Base-by-base conservation (phyloP, 2,888 invertebrate genomes). In the Gortyna flavago region DNA sequence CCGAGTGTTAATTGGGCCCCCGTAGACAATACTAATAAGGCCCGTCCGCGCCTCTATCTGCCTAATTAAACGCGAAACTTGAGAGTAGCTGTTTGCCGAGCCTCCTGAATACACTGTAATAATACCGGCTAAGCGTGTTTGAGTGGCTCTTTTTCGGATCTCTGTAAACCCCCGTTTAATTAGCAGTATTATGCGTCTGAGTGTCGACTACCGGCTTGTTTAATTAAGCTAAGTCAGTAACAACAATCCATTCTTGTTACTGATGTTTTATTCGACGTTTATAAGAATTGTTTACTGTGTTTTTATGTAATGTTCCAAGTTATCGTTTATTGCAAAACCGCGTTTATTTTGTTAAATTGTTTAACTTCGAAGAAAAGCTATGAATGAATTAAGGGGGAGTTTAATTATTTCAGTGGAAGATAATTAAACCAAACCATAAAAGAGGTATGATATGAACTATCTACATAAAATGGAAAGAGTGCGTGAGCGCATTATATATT, bases 11-110 rank as follows among this genome's bases (percentile, higher is more conserved):
- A 96, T 96, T 96, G 96, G 96, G 96, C 96, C 95, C 95, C 96
- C 96, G 96, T 96, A 96, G 96, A 96, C 96, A 96, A 96, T 96
- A 96, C 96, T 96, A 96, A 96, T 96, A 96, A 96, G 96, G 95
- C 95, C 94, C 95, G 96, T 95, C 95, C 96, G 96, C 95, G 96
- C 95, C 93, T 96, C 96, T 96, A 96, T 96, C 96, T 95, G 96
- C 96, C 96, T 96, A 96, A 96, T 96, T 96, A 96, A 96, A 96
- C 95, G 96, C 95, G 96, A 96, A 96, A 96, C 96, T 96, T 94
- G 96, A 96, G 96, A 96, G 96, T 94, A 95, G 96, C 95, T 95
- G 95, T 96, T 96, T 96, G 95, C 95, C 90, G 93, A 94, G 95
- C 94, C 95, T 95, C 94, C 95, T 94, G 95, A 95, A 95, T 95